Base-by-base conservation (phyloP, 1,140 invertebrate genomes). In the Eciton burchellii region DNA sequence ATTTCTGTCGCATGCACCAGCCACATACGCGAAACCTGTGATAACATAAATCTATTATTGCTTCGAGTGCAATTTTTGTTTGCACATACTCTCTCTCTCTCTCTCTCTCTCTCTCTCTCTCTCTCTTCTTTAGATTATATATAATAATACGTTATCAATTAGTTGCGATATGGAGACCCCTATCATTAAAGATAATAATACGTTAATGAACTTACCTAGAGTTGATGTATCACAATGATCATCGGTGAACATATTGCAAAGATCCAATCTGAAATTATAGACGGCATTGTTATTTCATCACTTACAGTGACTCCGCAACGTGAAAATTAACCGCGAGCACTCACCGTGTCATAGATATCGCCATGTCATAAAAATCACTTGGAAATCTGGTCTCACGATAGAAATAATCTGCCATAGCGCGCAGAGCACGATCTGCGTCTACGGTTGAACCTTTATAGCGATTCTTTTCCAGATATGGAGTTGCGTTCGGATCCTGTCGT, bases 11-110 rank as follows among this genome's bases (percentile, higher is more conserved):
- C 91, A 93, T 14, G 90, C 91, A 19, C 89, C 91, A 49, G 76
- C 74, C 35, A 87, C 83, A 21, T 88, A 92, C 0, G 92, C 89
- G n/a, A 90, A 90, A 26, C 92, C 91, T 93, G 43, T 45, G 1
- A 29, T 3, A 24, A 9, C 11, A 43, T 54, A 77, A 59, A 41
- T 63, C 0, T 35, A 70, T 12, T 0, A 70, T 70, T 52, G 56
- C 56, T 41, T 56, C 9, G n/a, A n/a, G n/a, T n/a, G n/a, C n/a
- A n/a, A n/a, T n/a, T n/a, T n/a, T n/a, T n/a, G n/a, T n/a, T n/a
- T n/a, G n/a, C n/a, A n/a, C n/a, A n/a, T n/a, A n/a, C n/a, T n/a
- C n/a, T n/a, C n/a, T n/a, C n/a, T n/a, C n/a, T n/a, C n/a, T n/a
- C n/a, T n/a, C n/a, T n/a, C n/a, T n/a, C n/a, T n/a, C n/a, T n/a